Percentiles rank a stretch among this genome's conserved stretches.
These are phyloP conservation scores for Ophion costatus DNA, from an alignment of 2,888 invertebrate species.

Conservation along the genomic window DNA sequence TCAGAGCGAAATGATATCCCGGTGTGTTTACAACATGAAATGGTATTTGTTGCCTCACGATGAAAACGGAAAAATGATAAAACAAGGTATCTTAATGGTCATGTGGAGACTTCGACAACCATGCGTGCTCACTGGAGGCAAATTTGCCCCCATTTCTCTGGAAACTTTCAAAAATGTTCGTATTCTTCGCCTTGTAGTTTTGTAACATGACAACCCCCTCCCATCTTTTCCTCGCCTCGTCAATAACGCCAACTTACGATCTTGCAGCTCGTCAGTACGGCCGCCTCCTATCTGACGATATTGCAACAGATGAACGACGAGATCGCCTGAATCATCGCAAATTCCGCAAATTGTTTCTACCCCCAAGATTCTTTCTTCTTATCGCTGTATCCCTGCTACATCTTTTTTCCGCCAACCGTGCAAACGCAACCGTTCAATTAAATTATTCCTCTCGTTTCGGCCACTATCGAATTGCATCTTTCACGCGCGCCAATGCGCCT, in stretches of 20 bases:
- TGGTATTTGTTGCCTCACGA: constrained; percentile 72
- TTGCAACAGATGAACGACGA: constrained; percentile 65
- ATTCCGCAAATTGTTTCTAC: not conserved
- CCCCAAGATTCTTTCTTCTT: too few relatives aligned
- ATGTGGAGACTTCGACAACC: constrained; percentile 70
- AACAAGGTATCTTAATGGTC: constrained; percentile 67
- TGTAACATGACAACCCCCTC: not conserved
- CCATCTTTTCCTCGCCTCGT: not conserved
- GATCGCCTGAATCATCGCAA: constrained; percentile 1
- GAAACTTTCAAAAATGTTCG: constrained; percentile 72
- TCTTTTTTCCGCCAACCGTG: not conserved
- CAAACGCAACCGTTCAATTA: not conserved
- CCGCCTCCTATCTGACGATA: constrained; percentile 67
- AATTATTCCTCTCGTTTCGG: not conserved
- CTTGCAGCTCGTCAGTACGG: constrained; percentile 65
- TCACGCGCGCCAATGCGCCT: too few relatives aligned
- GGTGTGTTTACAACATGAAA: constrained; percentile 67
- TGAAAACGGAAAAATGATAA: constrained; percentile 66
- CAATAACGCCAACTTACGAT: not conserved
- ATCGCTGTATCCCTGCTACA: too few relatives aligned
- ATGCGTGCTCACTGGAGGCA: constrained; percentile 72
- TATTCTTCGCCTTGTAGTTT: not conserved
- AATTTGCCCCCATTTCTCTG: constrained; percentile 71
- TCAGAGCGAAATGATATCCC: constrained; percentile 68
- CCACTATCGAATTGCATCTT: too few relatives aligned